These are phyloP conservation scores for human DNA, from an alignment of 2,113 vertebrate genomes.

Conservation along the genomic window DNA sequence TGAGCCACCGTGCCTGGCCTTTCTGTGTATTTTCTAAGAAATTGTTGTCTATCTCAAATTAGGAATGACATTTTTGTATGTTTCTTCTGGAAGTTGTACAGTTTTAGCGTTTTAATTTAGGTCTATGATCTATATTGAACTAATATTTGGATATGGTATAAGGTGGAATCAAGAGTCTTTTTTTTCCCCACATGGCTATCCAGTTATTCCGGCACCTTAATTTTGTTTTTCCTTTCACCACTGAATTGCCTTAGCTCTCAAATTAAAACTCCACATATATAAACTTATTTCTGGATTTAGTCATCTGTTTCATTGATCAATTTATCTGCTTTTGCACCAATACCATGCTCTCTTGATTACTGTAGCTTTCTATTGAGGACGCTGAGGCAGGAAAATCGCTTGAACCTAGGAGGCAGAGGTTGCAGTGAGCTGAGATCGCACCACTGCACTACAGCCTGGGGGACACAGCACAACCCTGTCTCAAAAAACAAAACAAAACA, in stretches of 20 bases:
- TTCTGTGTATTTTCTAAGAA: background rate
- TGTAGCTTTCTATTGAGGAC: background rate
- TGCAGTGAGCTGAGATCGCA: too few species aligned
- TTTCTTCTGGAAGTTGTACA: background rate
- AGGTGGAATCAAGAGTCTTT: background rate
- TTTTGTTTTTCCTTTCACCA: background rate
- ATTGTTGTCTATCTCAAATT: background rate
- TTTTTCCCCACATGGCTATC: background rate
- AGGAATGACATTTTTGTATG: background rate
- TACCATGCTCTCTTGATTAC: background rate
- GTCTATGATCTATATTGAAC: background rate
- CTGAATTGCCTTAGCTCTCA: background rate
- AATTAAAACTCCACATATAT: background rate
- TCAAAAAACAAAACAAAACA: too few species aligned
- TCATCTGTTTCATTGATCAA: too few species aligned
- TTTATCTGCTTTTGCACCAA: too few species aligned
- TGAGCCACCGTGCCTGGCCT: too few species aligned
- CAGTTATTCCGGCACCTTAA: background rate
- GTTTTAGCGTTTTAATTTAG: background rate
- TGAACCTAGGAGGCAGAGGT: too few species aligned
- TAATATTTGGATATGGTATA: background rate
- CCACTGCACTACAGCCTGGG: too few species aligned
- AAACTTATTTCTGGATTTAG: background rate
- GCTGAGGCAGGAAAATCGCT: too few species aligned
- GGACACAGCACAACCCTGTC: too few species aligned